Evolutionary conservation across 2,113 vertebrate species (phyloP), one percentile per base, ranked within the genome.

Genomic region (Chitala chitala): DNA sequence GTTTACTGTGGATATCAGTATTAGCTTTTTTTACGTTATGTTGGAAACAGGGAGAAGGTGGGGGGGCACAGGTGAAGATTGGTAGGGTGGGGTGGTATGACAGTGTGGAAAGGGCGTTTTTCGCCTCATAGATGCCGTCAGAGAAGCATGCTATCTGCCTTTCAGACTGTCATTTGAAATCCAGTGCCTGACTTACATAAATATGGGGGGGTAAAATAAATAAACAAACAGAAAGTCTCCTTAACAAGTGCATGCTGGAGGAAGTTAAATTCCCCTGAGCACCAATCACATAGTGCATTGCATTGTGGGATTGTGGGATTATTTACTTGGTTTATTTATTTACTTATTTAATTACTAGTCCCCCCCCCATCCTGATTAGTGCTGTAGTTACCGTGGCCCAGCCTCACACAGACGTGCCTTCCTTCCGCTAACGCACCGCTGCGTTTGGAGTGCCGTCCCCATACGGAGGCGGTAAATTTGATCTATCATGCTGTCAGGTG

Each of bases 401-500:
- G 3, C n/a, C 38, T 40, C 24, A 3, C 64, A 26, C 54, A 48
- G 36, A 50, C 53, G 29, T 69, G 24, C 44, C 55, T 22, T 58
- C 75, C 42, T 12, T 33, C 51, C 15, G 1, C 38, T 10, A 66
- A 50, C 72, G 44, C 36, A 26, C 73, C 61, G 31, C 63, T 76
- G 74, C 44, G 64, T 76, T 77, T 76, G 72, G 75, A 77, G 82
- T 75, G 73, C 46, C 12, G 55, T 76, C 76, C 81, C 66, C 82
- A 86, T 76, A 74, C 78, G 77, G 81, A 77, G 85, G 81, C 84
- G 84, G 82, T 85, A 81, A 85, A 81, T 79, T 77, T 86, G 83
- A 90, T 91, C 83, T 86, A 84, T 86, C 76, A 76, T 84, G 64
- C 85, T 85, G 85, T 87, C 85, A 77, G 78, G 80, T 44, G 8